Evolutionary conservation across 1,140 invertebrate species (phyloP), one percentile per base, ranked within the genome.

Genomic region (Lasioglossum baleicum): DNA sequence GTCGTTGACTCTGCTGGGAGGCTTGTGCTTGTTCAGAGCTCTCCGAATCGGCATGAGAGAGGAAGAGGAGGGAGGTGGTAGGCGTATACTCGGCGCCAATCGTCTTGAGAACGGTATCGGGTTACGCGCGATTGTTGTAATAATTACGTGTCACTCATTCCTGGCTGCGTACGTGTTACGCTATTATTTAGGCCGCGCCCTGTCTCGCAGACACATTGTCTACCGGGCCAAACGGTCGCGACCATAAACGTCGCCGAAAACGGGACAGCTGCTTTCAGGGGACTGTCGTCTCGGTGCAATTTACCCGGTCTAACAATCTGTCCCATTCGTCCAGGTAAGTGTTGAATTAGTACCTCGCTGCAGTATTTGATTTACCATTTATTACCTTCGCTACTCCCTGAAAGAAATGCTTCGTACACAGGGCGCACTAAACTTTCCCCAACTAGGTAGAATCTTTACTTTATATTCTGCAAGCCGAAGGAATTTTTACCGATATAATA

Each of bases 81-180:
- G 80, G 80, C 80, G 80, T 82, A 82, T 7, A 8, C 80, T 71
- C 22, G 80, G 80, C 80, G 80, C 80, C 80, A 56, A 82, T 78
- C 67, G 68, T 71, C 64, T 58, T 61, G 75, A 17, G 67, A 72
- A 15, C n/a, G 63, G 65, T 71, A 67, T 82, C 75, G 68, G 61
- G 60, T 82, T 79, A 78, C 80, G 17, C 44, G 61, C 61, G 75
- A 82, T 82, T 71, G 68, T 67, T 71, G 75, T 78, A 78, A 82
- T 78, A 82, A 82, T 82, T 78, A 78, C 67, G 75, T 67, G 75
- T 78, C 75, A 15, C 42, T 78, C 80, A 31, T 66, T 60, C 64
- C 17, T 66, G 72, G 17, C 48, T 69, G n/a, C 31, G 31, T 81
- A 72, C 51, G 53, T 67, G 67, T 78, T 66, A 61, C 68, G 75